Evolutionary conservation across 2,113 vertebrate species (phyloP).

Genomic region (Saiga tatarica): DNA sequence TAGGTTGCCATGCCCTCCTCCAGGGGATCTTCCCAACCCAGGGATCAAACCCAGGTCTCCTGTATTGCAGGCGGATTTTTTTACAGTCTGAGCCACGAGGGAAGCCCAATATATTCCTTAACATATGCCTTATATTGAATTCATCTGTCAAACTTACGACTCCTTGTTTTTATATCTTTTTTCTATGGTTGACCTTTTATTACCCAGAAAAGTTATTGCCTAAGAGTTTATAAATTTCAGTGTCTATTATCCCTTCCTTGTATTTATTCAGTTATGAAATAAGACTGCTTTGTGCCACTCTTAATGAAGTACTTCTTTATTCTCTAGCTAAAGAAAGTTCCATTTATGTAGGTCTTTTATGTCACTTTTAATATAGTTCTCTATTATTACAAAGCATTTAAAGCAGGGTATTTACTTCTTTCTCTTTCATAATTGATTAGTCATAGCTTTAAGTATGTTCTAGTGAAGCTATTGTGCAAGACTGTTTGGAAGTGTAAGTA

Average conservation of each 20-base stretch:
- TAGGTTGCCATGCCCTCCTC: neutral
- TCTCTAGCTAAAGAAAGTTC: neutral
- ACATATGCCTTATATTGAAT: neutral
- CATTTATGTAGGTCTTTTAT: neutral
- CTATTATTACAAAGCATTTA: neutral
- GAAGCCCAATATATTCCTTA: neutral
- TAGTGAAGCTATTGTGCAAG: neutral
- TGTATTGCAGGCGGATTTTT: fast-evolving
- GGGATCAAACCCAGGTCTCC: neutral
- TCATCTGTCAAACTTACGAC: neutral
- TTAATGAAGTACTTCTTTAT: neutral
- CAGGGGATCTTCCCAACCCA: neutral
- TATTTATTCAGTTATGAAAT: neutral
- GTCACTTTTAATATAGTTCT: neutral
- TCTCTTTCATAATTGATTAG: neutral
- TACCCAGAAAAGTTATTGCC: neutral
- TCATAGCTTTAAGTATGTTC: neutral
- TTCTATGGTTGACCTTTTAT: constrained; percentile 27
- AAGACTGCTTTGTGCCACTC: neutral
- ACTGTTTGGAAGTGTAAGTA: neutral
- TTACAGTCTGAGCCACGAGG: neutral
- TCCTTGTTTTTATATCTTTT: neutral
- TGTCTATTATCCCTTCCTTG: neutral
- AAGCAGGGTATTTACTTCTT: neutral
- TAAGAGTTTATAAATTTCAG: neutral